Base-by-base conservation (phyloP, 2,888 invertebrate genomes). In the Drosophila neutralis region DNA sequence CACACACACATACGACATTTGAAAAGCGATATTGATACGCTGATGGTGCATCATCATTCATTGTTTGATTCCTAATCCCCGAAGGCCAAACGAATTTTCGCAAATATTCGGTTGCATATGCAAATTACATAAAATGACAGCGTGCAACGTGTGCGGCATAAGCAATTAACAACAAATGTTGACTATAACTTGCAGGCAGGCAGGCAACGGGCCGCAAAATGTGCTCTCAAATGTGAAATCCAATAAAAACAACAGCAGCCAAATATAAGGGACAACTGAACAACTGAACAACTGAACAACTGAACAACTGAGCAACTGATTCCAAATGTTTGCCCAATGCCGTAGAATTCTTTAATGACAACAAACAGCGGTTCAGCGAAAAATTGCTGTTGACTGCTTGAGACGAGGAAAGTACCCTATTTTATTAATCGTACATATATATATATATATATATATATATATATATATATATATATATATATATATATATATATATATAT, bases 141-240 rank as follows among this genome's bases (percentile, higher is more conserved):
- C 35, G 57, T 40, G 69, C 62, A 73, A 83, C 82, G 79, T 74
- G 73, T 76, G 69, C 69, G 77, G 85, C 90, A 87, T 87, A 76
- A 82, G 71, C 88, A 85, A 85, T 85, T 85, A 89, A 89, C 82
- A 84, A 56, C 82, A 69, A 81, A 78, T 71, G 36, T 27, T 56
- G 62, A 68, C 51, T 45, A 76, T 78, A 80, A 69, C 80, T 76
- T 80, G 76, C 80, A 80, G 76, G 15, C n/a, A 36, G 35, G 11
- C 73, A 51, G 45, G 15, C 48, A 48, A 49, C 57, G 31, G 60
- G 51, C 51, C 15, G 35, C 52, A 60, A 67, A 62, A 66, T 54
- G 35, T 66, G 66, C 67, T 61, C 53, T 52, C 62, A 51, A 58
- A 62, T 71, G 57, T 60, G 54, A 31, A 76, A 61, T 69, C 67